Evolutionary conservation across 2,797 vertebrate genomes (phyloP), one percentile per base, ranked within the genome.

Genomic region (Erpetoichthys calabaricus): DNA sequence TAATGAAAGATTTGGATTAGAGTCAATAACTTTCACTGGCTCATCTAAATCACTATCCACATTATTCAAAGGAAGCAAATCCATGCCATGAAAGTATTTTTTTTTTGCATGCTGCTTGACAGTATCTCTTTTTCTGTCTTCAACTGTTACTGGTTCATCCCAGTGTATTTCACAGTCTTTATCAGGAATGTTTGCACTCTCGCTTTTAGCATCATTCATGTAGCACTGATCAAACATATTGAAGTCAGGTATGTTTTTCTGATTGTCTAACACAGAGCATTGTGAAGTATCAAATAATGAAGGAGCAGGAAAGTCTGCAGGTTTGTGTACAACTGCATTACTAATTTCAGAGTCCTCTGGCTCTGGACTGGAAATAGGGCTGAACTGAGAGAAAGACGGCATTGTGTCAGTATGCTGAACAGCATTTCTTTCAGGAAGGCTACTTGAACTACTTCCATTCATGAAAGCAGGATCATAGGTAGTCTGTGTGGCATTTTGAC

Each of bases 341-440:
- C 81, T 82, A 67, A 78, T 83, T 57, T 78, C 78, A 0, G 74
- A 8, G 1, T 89, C 88, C 66, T 94, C 91, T 0, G 87, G 79
- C 56, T 94, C 91, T 2, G 92, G 91, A 70, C 91, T 97, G 58
- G 93, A 97, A 65, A 94, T 89, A 0, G 92, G 91, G 70, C 91
- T 94, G 60, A 94, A 91, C 71, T 91, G 85, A 60, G 85, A 86
- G 67, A 90, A 90, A 3, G 85, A 74, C 5, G 88, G 83, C 45
- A 86, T 72, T 45, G 80, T 85, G 60, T 91, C 87, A 0, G 81
- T 67, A 68, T 85, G 92, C 49, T 81, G 80, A 53, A 78, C 56
- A 0, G 88, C 84, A 56, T 80, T 70, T 60, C 90, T 90, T 67
- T 83, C 85, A 0, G 84, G 63, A 59, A 85, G 85, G 65, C 73